phyloP scores from a whole-genome alignment of 2,113 vertebrate species.

The Chamaetylas fuelleborni region DNA sequence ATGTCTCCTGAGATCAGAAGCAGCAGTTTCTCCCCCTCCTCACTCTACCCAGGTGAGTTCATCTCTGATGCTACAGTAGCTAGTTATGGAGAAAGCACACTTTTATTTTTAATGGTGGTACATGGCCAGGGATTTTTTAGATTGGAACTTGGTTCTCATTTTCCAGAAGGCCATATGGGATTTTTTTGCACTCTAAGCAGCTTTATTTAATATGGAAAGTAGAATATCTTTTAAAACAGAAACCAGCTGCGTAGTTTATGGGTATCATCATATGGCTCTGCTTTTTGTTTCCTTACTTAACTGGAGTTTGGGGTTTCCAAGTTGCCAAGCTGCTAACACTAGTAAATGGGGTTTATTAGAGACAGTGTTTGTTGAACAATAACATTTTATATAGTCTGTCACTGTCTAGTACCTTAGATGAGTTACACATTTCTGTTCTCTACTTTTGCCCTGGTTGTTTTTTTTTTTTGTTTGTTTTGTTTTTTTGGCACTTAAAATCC shows the following conservation, averaged over 20 bases:
- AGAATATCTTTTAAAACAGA: constrained; percentile 67
- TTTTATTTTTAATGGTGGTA: constrained; percentile 28
- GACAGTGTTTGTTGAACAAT: constrained; percentile 64
- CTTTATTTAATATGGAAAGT: constrained; percentile 65
- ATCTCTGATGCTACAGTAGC: constrained; percentile 1
- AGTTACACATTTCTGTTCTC: constrained; percentile 55
- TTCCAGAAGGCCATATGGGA: background rate
- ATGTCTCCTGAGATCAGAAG: background rate
- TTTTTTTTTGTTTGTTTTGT: background rate
- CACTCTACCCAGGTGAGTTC: background rate
- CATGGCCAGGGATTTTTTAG: background rate
- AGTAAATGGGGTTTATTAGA: constrained; percentile 69
- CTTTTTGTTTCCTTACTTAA: constrained; percentile 52
- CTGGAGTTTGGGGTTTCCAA: constrained; percentile 60
- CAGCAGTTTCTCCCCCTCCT: background rate
- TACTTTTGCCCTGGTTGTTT: constrained; percentile 18
- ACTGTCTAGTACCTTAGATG: constrained; percentile 51
- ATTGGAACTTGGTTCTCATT: constrained; percentile 24
- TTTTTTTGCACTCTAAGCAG: constrained; percentile 45
- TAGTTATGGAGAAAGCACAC: background rate
- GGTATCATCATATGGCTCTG: constrained; percentile 61
- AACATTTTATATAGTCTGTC: constrained; percentile 67
- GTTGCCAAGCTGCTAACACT: constrained; percentile 63
- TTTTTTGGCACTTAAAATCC: background rate
- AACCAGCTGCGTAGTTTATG: constrained; percentile 66